Evolutionary conservation across 2,797 vertebrate species (phyloP).

Genomic region (Sciurus carolinensis): DNA sequence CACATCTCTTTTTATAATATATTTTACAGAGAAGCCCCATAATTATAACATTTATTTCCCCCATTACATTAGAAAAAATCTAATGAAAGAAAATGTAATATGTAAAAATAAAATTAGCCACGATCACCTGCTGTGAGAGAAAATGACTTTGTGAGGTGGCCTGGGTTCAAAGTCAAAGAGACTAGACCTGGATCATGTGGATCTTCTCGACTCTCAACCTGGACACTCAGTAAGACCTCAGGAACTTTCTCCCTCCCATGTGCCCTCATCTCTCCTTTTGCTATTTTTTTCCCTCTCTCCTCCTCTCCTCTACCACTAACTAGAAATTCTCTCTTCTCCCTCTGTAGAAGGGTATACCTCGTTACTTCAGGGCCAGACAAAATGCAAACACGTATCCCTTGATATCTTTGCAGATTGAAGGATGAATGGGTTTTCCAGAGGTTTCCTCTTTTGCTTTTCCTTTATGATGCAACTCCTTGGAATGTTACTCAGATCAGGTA

Average conservation of each 20-base stretch:
- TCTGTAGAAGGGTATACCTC: not conserved
- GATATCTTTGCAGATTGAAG: not conserved
- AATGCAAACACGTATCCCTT: not conserved
- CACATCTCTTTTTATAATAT: not conserved
- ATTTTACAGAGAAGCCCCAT: not conserved
- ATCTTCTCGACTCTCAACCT: not conserved
- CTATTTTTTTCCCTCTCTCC: not conserved
- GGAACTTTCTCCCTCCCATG: not conserved
- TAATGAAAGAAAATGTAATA: too few relatives aligned
- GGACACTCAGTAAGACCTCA: not conserved
- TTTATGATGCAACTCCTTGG: slow-evolving; percentile 17
- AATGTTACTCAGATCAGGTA: not conserved
- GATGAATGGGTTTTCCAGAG: not conserved
- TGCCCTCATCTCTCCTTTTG: not conserved
- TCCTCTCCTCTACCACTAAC: not conserved
- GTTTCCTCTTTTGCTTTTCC: not conserved
- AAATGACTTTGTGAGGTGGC: accelerated
- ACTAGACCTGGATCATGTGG: not conserved
- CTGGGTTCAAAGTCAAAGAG: not conserved
- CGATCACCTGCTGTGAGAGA: too few relatives aligned
- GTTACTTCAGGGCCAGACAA: not conserved
- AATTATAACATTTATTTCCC: too few relatives aligned
- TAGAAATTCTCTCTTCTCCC: not conserved
- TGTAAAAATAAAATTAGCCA: not conserved
- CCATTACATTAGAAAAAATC: too few relatives aligned